phyloP scores from a whole-genome alignment of 2,888 invertebrate species.

The Hedychridium roseum region DNA sequence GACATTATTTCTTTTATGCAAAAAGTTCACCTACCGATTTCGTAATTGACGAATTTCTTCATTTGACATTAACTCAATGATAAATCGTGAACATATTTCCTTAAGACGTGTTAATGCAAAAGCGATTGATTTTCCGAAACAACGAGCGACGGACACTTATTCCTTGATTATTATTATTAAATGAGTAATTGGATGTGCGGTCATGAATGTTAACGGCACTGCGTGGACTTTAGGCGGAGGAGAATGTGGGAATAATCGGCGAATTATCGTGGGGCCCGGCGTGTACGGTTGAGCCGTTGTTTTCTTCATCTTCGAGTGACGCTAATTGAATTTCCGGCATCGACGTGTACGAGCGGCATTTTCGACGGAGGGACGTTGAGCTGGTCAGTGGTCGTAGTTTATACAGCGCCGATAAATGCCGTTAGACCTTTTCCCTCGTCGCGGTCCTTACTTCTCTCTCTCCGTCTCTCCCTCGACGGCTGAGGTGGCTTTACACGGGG shows the following conservation, averaged over 20 bases:
- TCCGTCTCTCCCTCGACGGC: not conserved
- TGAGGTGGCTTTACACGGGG: constrained; percentile 15
- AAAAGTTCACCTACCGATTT: no score
- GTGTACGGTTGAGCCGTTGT: not conserved
- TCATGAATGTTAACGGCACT: not conserved
- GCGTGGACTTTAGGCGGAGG: not conserved
- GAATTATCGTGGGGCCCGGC: not conserved
- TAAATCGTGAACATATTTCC: no score
- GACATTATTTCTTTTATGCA: no score
- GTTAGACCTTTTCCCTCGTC: constrained; percentile 14
- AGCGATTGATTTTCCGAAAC: no score
- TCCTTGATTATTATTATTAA: not conserved
- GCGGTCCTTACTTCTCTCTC: not conserved
- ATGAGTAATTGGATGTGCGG: not conserved
- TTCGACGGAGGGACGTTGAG: constrained; percentile 17
- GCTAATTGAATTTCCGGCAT: constrained; percentile 12
- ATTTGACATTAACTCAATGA: no score
- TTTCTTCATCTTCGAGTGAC: constrained; percentile 5
- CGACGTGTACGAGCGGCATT: not conserved
- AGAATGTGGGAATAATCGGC: not conserved
- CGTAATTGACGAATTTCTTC: no score
- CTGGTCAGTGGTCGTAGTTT: constrained; percentile 18
- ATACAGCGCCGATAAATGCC: constrained; percentile 10
- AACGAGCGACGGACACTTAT: not conserved
- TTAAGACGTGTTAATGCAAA: no score